phyloP scores from a whole-genome alignment of 2,797 vertebrate genomes.

The Neomorphus geoffroyi region DNA sequence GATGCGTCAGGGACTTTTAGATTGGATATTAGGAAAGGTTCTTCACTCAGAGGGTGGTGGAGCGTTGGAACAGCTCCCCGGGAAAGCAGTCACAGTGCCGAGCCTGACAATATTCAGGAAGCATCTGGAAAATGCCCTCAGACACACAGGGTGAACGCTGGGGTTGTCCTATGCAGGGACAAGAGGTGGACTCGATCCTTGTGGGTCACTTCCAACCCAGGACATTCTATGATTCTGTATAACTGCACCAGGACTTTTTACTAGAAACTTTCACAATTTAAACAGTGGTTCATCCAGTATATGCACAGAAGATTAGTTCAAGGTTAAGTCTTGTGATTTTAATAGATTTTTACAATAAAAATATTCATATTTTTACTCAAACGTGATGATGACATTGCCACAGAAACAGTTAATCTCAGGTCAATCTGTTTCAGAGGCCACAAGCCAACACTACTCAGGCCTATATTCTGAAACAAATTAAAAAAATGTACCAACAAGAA shows the following conservation, averaged over 20 bases:
- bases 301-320: neutral
- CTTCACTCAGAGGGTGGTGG: no score
- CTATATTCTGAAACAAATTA: constrained; percentile 12
- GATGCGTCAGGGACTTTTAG: no score
- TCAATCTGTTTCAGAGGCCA: neutral
- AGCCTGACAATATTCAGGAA: no score
- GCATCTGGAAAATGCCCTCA: no score
- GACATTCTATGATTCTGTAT: neutral
- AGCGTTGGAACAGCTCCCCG: no score
- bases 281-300: neutral
- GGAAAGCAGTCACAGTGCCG: no score
- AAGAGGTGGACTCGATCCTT: no score
- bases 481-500: constrained; percentile 3
- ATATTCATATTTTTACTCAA: neutral
- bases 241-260: neutral
- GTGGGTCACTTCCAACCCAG: no score
- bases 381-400: neutral
- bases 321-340: neutral
- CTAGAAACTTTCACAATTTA: neutral
- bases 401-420: neutral
- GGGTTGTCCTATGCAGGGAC: no score
- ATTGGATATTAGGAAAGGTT: no score
- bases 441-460: neutral
- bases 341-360: neutral
- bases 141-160: no score